Conservation (phyloP, 1,140 invertebrate genomes). For the Oscheius sp. region DNA sequence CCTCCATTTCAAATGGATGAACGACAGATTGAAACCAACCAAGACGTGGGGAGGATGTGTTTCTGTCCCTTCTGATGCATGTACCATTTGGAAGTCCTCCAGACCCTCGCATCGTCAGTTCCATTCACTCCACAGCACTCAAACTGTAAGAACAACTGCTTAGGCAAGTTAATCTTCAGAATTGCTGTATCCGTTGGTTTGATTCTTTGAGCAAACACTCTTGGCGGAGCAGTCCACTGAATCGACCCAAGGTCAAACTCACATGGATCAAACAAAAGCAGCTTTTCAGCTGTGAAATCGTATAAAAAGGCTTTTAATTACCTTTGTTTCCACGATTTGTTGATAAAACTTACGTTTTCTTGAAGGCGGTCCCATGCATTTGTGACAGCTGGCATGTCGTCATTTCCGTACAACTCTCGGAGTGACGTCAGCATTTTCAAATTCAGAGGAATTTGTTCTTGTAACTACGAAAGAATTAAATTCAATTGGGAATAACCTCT, state of each 20-base stretch:
- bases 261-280: too few species aligned
- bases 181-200: too few species aligned
- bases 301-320: too few species aligned
- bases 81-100: conserved; percentile 60
- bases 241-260: too few species aligned
- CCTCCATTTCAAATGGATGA: background rate
- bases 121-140: conserved; percentile 60
- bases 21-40: conserved; percentile 35
- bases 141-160: conserved; percentile 44
- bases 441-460: conserved; percentile 55
- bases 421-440: conserved; percentile 59
- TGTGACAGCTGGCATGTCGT: conserved; percentile 51
- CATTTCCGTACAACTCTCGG: conserved; percentile 52
- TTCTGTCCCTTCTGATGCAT: conserved; percentile 56
- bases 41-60: conserved; percentile 46
- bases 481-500: background rate
- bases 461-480: conserved; percentile 36
- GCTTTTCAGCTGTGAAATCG: too few species aligned
- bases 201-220: too few species aligned
- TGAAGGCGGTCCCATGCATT: conserved; percentile 57
- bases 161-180: too few species aligned
- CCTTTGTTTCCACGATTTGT: too few species aligned
- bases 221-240: too few species aligned
- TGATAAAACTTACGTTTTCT: conserved; percentile 47
- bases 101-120: conserved; percentile 52